Conservation (phyloP, 1,140 invertebrate genomes). For the Paraescarpia echinospica region DNA sequence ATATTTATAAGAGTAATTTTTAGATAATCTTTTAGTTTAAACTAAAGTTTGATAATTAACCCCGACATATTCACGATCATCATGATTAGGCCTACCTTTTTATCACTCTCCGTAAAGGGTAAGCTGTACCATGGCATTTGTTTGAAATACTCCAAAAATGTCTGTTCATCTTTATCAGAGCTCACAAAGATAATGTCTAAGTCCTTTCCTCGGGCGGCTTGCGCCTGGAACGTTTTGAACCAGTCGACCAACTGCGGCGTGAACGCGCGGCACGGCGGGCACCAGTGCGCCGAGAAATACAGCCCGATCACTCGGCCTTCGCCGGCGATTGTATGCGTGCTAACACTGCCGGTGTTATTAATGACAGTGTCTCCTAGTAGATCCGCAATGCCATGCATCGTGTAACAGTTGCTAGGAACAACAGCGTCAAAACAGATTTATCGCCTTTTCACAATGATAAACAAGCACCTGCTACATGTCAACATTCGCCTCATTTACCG, state of each 20-base stretch:
- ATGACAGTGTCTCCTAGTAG: constrained; percentile 9
- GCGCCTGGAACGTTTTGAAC: constrained; percentile 54
- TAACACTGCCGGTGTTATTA: neutral
- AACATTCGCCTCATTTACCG: neutral
- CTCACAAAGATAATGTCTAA: constrained; percentile 71
- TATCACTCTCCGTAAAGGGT: constrained; percentile 69
- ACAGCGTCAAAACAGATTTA: neutral
- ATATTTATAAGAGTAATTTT: too few relatives aligned
- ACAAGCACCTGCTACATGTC: constrained; percentile 4
- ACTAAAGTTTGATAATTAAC: too few relatives aligned
- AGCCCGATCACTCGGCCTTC: constrained; percentile 39
- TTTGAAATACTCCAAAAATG: constrained; percentile 67
- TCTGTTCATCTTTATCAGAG: constrained; percentile 68
- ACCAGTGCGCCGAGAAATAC: constrained; percentile 66
- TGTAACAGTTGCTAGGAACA: neutral
- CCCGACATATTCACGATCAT: too few relatives aligned
- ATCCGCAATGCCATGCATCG: neutral
- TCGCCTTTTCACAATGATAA: neutral
- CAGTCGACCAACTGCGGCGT: constrained; percentile 59
- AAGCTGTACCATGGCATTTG: constrained; percentile 74
- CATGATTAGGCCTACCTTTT: constrained; percentile 43
- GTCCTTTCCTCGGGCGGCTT: constrained; percentile 59
- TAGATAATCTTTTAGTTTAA: too few relatives aligned
- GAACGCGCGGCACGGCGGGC: constrained; percentile 61
- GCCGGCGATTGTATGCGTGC: neutral